Percentiles rank a stretch among this genome's conserved stretches.
phyloP scores from a whole-genome alignment of 2,797 vertebrate species.

The Melanogrammus aeglefinus region DNA sequence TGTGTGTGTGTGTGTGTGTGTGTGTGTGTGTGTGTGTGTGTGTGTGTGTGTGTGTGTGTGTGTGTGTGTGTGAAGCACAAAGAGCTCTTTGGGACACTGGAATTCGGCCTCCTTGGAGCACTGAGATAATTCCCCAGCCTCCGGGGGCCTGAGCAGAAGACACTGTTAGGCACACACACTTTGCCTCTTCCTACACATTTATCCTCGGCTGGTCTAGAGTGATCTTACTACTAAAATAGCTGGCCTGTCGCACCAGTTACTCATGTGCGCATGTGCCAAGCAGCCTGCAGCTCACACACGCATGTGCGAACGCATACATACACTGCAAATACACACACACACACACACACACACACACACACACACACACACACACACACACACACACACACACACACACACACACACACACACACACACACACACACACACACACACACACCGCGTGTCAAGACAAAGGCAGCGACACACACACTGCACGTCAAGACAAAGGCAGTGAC shows the following conservation, averaged over 20 bases:
- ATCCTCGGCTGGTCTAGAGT: slow-evolving; percentile 24
- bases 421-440: no score
- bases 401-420: no score
- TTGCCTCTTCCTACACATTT: slow-evolving; percentile 45
- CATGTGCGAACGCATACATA: no score
- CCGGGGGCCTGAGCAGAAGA: slow-evolving; percentile 42
- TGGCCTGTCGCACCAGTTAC: no score
- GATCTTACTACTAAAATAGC: background rate
- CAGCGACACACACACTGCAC: no score
- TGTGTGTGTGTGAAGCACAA: slow-evolving; percentile 60
- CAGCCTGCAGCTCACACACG: background rate
- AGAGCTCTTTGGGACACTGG: slow-evolving; percentile 65
- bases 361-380: background rate
- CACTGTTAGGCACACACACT: slow-evolving; percentile 43
- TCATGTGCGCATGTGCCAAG: no score
- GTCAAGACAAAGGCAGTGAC: no score
- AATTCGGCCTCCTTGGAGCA: slow-evolving; percentile 60
- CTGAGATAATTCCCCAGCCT: slow-evolving; percentile 51
- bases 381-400: no score
- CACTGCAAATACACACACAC: no score
- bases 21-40: slow-evolving; percentile 41
- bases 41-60: slow-evolving; percentile 32
- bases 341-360: background rate
- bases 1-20: slow-evolving; percentile 49
- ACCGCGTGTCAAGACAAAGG: no score